These are phyloP conservation scores for Zelleria hepariella DNA, from an alignment of 2,888 invertebrate genomes.

Conservation along the genomic window DNA sequence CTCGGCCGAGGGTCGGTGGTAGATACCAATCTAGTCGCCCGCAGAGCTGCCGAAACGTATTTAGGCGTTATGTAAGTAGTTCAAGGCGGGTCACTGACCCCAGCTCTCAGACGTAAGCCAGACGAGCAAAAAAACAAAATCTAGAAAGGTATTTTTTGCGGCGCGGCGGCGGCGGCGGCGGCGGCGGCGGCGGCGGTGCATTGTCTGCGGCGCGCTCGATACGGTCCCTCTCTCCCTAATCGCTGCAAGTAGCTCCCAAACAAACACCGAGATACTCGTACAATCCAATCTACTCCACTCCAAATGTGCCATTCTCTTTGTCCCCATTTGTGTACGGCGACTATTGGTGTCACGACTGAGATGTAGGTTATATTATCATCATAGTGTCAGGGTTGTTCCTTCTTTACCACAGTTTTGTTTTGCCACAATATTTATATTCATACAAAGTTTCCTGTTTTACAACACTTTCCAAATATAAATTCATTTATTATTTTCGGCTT, in stretches of 20 bases:
- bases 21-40: not conserved
- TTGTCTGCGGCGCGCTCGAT: not conserved
- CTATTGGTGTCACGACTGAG: not conserved
- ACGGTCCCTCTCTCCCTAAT: not conserved
- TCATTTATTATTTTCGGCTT: too few relatives aligned
- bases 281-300: not conserved
- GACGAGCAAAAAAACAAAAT: slow-evolving; percentile 68
- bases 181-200: not conserved
- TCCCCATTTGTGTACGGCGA: not conserved
- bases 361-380: too few relatives aligned
- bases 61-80: slow-evolving; percentile 51
- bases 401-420: too few relatives aligned
- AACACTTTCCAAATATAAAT: too few relatives aligned
- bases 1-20: not conserved
- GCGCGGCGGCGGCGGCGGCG: not conserved
- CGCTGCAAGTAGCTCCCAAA: not conserved
- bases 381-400: too few relatives aligned
- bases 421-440: too few relatives aligned
- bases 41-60: slow-evolving; percentile 1
- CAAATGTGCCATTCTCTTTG: not conserved
- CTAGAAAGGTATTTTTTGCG: slow-evolving; percentile 27
- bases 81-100: slow-evolving; percentile 54
- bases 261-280: not conserved
- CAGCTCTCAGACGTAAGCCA: slow-evolving; percentile 57
- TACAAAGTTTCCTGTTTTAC: too few relatives aligned